Evolutionary conservation across 2,797 vertebrate genomes (phyloP).

Genomic region (Xerus rutilus): DNA sequence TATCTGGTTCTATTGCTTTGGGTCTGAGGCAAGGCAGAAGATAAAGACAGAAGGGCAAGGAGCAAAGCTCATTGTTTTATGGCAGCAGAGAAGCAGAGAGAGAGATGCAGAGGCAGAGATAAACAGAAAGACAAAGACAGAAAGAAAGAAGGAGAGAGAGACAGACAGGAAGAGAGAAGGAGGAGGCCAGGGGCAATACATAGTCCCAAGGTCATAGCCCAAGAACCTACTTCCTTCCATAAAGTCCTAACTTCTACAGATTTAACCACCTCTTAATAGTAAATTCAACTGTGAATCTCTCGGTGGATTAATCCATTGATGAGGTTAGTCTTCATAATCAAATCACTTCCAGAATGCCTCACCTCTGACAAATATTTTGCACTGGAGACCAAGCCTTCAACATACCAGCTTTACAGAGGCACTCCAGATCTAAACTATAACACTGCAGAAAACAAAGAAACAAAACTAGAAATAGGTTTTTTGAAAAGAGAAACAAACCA

Average conservation of each 20-base stretch:
- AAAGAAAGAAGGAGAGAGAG: no score
- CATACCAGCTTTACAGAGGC: no score
- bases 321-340: background rate
- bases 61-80: background rate
- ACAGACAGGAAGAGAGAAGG: no score
- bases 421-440: background rate
- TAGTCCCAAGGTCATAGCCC: background rate
- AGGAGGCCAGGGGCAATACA: no score
- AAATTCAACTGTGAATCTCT: no score
- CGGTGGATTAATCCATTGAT: background rate
- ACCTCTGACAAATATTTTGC: background rate
- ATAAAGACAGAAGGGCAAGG: background rate
- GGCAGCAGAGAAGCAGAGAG: background rate
- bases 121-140: no score
- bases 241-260: background rate
- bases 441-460: background rate
- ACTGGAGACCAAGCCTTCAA: background rate
- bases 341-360: background rate
- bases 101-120: no score
- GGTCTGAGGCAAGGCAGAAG: background rate
- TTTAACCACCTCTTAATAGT: background rate
- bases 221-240: background rate
- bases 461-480: background rate
- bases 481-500: background rate
- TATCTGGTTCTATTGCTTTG: no score